A percentile compares a stretch with the other conserved stretches of the same genome.
Evolutionary conservation across 2,113 vertebrate genomes (phyloP).

Genomic region (Cnemophilus loriae): DNA sequence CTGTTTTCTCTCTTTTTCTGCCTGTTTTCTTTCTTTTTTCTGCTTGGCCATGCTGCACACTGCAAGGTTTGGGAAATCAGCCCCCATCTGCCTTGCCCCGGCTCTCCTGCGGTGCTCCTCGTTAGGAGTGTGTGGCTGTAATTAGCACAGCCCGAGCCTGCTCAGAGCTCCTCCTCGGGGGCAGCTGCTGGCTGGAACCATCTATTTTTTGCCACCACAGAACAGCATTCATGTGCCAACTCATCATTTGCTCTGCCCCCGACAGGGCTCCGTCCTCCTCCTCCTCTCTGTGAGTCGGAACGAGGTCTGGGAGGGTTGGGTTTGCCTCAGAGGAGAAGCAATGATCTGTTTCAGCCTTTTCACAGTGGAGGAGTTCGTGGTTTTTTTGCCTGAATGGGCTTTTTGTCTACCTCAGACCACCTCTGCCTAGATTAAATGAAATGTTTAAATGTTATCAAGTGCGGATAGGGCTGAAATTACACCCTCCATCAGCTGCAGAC

Average conservation of each 20-base stretch:
- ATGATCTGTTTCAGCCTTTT: neutral
- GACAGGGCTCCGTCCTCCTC: neutral
- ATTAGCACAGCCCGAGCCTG: neutral
- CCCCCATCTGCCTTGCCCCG: neutral
- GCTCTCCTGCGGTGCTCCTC: neutral
- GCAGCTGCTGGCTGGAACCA: conserved; percentile 7
- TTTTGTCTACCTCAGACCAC: neutral
- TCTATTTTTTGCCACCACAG: neutral
- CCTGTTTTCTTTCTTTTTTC: neutral
- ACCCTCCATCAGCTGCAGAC: neutral
- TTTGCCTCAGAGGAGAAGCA: neutral
- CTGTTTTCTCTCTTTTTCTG: neutral
- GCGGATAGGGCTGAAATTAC: neutral
- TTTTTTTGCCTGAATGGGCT: neutral
- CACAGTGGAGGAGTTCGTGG: neutral
- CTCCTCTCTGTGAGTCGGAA: neutral
- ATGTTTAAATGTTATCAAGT: neutral
- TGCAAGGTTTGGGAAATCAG: neutral
- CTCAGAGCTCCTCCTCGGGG: neutral
- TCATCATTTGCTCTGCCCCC: neutral
- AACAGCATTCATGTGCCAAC: neutral
- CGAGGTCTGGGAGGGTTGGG: neutral
- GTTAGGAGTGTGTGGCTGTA: neutral
- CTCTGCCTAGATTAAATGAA: neutral
- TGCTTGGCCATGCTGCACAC: neutral